These are phyloP conservation scores for Aeoliscus strigatus DNA, from an alignment of 2,797 vertebrate species.

Conservation along the genomic window DNA sequence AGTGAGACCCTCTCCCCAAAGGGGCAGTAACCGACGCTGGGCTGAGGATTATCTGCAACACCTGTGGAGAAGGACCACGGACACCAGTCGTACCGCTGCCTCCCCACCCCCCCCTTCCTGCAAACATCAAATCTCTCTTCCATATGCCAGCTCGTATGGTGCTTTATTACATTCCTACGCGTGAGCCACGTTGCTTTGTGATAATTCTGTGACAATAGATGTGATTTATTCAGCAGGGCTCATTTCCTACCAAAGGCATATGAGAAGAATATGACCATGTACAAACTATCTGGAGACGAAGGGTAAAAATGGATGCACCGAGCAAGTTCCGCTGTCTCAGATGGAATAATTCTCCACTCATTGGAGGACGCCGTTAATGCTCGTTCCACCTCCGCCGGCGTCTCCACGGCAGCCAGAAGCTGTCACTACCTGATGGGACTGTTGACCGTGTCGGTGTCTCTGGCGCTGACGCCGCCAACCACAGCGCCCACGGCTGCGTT, in stretches of 20 bases:
- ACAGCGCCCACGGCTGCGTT: slow-evolving; percentile 65
- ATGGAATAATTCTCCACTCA: slow-evolving; percentile 69
- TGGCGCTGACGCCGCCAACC: slow-evolving; percentile 80
- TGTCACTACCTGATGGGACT: slow-evolving; percentile 87
- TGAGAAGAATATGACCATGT: slow-evolving; percentile 76
- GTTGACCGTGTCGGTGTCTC: slow-evolving; percentile 80
- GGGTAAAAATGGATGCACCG: slow-evolving; percentile 67
- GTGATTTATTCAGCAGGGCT: slow-evolving; percentile 78
- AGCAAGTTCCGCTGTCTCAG: slow-evolving; percentile 61
- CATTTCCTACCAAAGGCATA: slow-evolving; percentile 76
- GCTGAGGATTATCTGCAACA: slow-evolving; percentile 63
- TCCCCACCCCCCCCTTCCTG: slow-evolving; percentile 68
- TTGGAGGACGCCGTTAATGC: slow-evolving; percentile 54
- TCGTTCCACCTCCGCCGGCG: too few relatives aligned
- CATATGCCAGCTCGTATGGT: slow-evolving; percentile 59
- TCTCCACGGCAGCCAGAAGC: too few relatives aligned
- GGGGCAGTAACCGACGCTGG: slow-evolving; percentile 55
- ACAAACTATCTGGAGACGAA: slow-evolving; percentile 69
- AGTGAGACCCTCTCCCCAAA: slow-evolving; percentile 56
- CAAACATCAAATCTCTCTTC: slow-evolving; percentile 72
- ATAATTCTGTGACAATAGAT: slow-evolving; percentile 69
- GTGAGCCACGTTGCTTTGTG: slow-evolving; percentile 62
- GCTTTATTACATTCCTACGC: slow-evolving; percentile 70
- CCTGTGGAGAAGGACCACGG: slow-evolving; percentile 63
- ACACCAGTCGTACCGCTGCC: slow-evolving; percentile 41